Evolutionary conservation across 2,797 vertebrate genomes (phyloP).

Genomic region (Molossus molossus): DNA sequence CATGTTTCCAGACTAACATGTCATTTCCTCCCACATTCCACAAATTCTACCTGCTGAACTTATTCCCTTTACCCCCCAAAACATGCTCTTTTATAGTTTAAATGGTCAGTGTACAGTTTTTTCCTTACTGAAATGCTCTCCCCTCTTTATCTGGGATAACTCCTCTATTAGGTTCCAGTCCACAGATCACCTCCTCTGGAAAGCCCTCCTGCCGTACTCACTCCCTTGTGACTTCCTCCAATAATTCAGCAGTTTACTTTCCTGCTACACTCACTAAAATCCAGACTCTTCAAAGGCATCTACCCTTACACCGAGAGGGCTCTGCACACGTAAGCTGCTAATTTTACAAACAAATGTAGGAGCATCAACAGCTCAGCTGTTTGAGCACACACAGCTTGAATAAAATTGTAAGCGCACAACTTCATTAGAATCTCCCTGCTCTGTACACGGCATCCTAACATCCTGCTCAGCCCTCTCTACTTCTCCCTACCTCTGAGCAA

Average conservation of each 20-base stretch:
- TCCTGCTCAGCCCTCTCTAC: neutral
- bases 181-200: slow-evolving; percentile 12
- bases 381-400: neutral
- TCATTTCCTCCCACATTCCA: neutral
- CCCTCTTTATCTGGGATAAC: neutral
- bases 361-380: neutral
- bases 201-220: slow-evolving; percentile 1
- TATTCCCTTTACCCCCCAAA: neutral
- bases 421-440: neutral
- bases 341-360: neutral
- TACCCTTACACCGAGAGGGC: neutral
- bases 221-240: neutral
- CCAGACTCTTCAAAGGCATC: neutral
- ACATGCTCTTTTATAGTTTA: neutral
- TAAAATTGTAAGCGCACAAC: neutral
- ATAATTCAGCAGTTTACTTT: neutral
- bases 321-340: neutral
- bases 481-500: neutral
- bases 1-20: neutral
- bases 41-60: neutral
- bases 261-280: neutral
- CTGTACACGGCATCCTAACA: neutral
- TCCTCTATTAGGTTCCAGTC: neutral
- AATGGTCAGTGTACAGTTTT: neutral
- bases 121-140: neutral